phyloP scores from a whole-genome alignment of 2,797 vertebrate species.

The Capromys pilorides region DNA sequence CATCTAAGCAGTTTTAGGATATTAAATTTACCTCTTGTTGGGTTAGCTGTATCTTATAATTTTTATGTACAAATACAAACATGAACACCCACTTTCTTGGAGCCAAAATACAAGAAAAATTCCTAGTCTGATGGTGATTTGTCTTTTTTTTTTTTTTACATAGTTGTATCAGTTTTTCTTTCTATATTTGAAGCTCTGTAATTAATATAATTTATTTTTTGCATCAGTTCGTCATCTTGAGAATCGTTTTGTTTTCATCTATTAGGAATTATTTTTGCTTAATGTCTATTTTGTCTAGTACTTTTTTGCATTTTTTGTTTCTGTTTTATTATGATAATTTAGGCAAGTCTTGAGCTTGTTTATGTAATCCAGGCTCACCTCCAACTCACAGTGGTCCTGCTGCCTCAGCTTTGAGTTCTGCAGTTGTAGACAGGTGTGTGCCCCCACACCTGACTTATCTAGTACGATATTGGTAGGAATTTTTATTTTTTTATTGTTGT shows the following conservation, averaged over 20 bases:
- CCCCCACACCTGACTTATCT: background rate
- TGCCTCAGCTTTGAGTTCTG: background rate
- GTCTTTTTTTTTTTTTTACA: background rate
- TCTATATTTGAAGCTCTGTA: constrained; percentile 18
- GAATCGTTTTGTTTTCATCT: background rate
- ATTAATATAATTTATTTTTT: background rate
- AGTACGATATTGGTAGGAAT: too few species aligned
- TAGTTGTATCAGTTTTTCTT: background rate
- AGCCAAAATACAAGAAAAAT: background rate
- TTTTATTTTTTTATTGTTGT: too few species aligned
- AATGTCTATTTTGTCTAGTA: background rate
- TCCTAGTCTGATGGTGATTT: background rate
- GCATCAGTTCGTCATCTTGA: background rate
- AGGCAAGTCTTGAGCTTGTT: background rate
- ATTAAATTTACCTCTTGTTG: background rate
- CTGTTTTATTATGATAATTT: background rate
- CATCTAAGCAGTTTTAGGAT: background rate
- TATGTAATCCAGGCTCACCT: background rate
- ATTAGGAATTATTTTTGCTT: constrained; percentile 31
- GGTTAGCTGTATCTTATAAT: background rate
- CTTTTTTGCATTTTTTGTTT: background rate
- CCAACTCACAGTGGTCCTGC: background rate
- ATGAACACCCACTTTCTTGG: too few species aligned
- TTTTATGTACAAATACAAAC: background rate
- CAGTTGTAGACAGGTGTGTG: background rate